These are phyloP conservation scores for Origma solitaria DNA, from an alignment of 2,113 vertebrate species.

Conservation along the genomic window DNA sequence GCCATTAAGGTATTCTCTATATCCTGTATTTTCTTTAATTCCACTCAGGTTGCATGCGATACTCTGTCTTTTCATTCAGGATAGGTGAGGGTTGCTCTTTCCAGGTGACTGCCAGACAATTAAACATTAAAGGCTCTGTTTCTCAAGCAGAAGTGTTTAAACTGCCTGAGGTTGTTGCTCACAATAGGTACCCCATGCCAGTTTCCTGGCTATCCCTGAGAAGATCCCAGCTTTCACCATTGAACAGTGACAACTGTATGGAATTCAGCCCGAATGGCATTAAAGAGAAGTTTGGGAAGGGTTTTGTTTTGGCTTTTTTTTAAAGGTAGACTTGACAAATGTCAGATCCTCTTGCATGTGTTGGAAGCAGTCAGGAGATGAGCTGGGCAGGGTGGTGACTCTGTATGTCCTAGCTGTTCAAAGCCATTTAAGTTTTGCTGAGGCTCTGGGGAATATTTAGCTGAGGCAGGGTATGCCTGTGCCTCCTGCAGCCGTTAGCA, in stretches of 20 bases:
- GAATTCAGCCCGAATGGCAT: background rate
- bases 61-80: background rate
- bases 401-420: background rate
- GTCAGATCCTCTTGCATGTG: background rate
- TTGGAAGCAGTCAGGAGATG: background rate
- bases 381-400: background rate
- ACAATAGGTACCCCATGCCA: background rate
- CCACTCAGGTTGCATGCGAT: rapidly evolving
- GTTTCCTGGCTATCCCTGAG: background rate
- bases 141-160: background rate
- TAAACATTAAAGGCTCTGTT: background rate
- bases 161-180: background rate
- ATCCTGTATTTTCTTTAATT: background rate
- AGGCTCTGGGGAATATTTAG: background rate
- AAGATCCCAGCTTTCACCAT: background rate
- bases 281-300: background rate
- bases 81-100: background rate
- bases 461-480: rapidly evolving
- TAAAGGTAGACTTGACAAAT: background rate
- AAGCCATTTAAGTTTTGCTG: background rate
- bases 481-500: rapidly evolving
- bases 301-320: background rate
- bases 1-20: background rate
- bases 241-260: background rate
- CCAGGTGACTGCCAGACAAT: background rate